A percentile compares a stretch with the other conserved stretches of the same genome.
These are phyloP conservation scores for Myiotriccus ornatus DNA, from an alignment of 2,797 vertebrate species.

Conservation along the genomic window DNA sequence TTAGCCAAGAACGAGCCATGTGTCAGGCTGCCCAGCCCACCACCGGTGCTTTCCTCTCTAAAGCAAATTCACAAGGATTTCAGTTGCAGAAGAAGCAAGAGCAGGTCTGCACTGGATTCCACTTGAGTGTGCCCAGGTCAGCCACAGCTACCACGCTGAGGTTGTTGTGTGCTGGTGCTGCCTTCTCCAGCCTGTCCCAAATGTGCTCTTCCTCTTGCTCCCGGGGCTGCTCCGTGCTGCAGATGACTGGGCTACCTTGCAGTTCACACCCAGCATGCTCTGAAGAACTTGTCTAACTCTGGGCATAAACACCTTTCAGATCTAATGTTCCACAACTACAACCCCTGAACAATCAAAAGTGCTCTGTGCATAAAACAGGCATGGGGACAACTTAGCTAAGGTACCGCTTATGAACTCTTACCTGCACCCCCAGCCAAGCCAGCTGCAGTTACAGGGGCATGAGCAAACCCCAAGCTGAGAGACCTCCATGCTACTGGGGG, in stretches of 20 bases:
- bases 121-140: neutral
- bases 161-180: neutral
- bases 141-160: neutral
- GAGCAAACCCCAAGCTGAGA: neutral
- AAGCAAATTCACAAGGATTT: neutral
- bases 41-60: neutral
- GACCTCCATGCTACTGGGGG: neutral
- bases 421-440: neutral
- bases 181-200: neutral
- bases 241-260: neutral
- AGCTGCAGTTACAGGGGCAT: neutral
- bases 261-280: neutral
- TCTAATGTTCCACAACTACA: neutral
- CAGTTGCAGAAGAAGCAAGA: neutral
- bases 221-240: neutral
- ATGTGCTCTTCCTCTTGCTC: neutral
- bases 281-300: neutral
- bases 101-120: neutral
- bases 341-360: neutral
- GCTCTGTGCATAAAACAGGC: neutral
- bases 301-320: neutral
- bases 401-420: neutral
- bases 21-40: neutral
- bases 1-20: neutral
- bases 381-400: neutral